Percentiles rank a stretch among this genome's conserved stretches.
phyloP scores from a whole-genome alignment of 2,797 vertebrate species.

The Myotis daubentonii region DNA sequence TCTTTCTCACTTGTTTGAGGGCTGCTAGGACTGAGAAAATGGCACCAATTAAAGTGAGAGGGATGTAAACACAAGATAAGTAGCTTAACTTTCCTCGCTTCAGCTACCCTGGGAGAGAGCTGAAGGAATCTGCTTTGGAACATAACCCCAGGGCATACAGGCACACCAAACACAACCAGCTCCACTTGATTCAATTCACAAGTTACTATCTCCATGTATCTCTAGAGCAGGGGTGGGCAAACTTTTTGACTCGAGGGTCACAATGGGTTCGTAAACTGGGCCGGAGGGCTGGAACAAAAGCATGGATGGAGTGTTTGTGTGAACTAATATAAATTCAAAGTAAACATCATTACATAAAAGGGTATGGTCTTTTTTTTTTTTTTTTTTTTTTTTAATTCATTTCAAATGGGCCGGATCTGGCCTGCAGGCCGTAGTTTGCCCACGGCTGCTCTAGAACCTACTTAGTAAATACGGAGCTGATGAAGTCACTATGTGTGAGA shows the following conservation, averaged over 20 bases:
- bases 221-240: too few relatives aligned
- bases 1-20: neutral
- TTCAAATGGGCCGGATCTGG: too few relatives aligned
- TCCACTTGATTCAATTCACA: neutral
- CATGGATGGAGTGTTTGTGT: too few relatives aligned
- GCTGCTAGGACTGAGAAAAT: slow-evolving; percentile 23
- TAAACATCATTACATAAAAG: too few relatives aligned
- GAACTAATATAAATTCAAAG: too few relatives aligned
- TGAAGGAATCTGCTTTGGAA: neutral
- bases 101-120: neutral
- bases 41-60: slow-evolving; percentile 3
- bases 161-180: neutral
- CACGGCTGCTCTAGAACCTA: slow-evolving; percentile 12
- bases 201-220: neutral
- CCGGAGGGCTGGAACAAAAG: too few relatives aligned
- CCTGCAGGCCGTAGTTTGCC: too few relatives aligned
- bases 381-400: too few relatives aligned
- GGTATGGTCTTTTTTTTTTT: too few relatives aligned
- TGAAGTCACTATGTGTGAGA: neutral
- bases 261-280: too few relatives aligned
- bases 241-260: too few relatives aligned
- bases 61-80: neutral
- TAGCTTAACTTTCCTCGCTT: neutral
- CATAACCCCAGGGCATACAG: neutral
- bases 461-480: neutral